Base-by-base conservation (phyloP, 2,797 vertebrate species). In the Iguana delicatissima region DNA sequence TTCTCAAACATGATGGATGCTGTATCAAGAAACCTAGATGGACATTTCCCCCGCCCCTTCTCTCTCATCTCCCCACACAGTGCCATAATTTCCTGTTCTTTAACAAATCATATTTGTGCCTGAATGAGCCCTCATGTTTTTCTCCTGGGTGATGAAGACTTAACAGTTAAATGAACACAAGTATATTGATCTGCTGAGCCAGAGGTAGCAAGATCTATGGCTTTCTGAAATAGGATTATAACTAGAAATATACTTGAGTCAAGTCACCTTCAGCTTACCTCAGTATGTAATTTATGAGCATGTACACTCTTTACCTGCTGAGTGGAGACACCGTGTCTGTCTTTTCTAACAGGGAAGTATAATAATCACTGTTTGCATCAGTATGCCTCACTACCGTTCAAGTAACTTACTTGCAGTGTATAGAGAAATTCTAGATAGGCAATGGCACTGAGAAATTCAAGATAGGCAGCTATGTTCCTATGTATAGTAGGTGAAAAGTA, bases 281-380 rank as follows among this genome's bases (percentile, higher is more conserved):
- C 73, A 87, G 9, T n/a, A 46, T 76, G 12, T 89, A 83, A 22
- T 73, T n/a, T 50, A 88, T 90, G 83, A 95, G 81, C 86, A 86
- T 72, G 87, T 72, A 73, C 62, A 83, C 87, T 91, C 94, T 95
- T 86, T 86, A 89, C 80, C 95, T 91, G 42, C 91, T 93, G 92
- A 93, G 87, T 86, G 89, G 90, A 93, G 90, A 93, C 82, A 74
- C 88, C 95, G 92, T 92, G 89, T 93, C 94, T 91, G 89, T 95
- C 95, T 93, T 77, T 89, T 96, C 74, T 76, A 89, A 55, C 77
- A 89, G 59, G 5, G 18, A 80, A 86, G 89, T n/a, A 0, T 93
- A 90, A 80, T 89, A 91, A 84, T 90, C 89, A 80, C 80, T 88
- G 85, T 94, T 84, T 88, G 52, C 50, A 77, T 18, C 91, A 85